Base-by-base conservation (phyloP, 1,140 invertebrate species). In the Chrysopa pallens region DNA sequence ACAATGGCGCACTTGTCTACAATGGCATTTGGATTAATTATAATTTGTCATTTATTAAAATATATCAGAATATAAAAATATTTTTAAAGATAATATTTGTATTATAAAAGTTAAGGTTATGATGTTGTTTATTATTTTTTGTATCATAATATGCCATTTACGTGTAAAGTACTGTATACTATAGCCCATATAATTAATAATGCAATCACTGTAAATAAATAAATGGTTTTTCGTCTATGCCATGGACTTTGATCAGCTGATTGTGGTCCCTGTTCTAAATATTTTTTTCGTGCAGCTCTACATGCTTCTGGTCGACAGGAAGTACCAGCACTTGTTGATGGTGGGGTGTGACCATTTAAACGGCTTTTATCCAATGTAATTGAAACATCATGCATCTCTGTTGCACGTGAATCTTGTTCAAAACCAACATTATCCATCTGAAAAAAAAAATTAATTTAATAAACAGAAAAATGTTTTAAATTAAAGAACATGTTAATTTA, bases 141-240 rank as follows among this genome's bases (percentile, higher is more conserved):
- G 2, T 23, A 23, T 23, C 17, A 23, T 23, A 23, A 23, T 3
- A 23, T 23, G 17, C 17, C 17, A 23, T 23, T 23, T 3, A 23
- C 17, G 5, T 23, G 17, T 11, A 64, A 46, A 6, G 58, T 15
- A 1, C 56, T 52, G 44, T 62, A 64, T 12, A 61, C 47, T 38
- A 63, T 45, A 13, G 62, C 45, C 62, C 62, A 64, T 0, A 62
- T 6, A 11, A 60, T 40, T 0, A 64, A 43, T 0, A 59, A 53
- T 8, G 58, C 44, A 29, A 64, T 53, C 4, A 57, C 53, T 2
- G 52, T 50, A 7, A 64, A 29, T 4, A 64, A 52, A 41, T 62
- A 64, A 12, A 59, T 37, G 0, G 61, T 63, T 39, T 64, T 64
- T 2, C 59, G 49, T 1, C 42, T 42, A 23, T 64, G 57, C 62